A percentile compares a stretch with the other conserved stretches of the same genome.
Evolutionary conservation across 2,888 invertebrate species (phyloP).

Genomic region (Notodonta dromedarius): DNA sequence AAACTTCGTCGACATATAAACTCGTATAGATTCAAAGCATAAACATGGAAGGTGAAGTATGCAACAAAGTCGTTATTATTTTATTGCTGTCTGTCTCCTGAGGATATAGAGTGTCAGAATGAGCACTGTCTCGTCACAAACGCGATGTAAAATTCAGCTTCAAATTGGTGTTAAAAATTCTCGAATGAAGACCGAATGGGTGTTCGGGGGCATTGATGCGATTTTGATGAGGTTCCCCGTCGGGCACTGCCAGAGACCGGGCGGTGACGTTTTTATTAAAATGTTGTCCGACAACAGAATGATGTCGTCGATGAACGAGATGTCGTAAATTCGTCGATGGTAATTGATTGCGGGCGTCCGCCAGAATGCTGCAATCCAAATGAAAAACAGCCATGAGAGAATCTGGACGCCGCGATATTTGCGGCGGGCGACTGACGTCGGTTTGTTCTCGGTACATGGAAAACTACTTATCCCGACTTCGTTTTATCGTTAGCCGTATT

Average conservation of each 20-base stretch:
- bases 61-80: slow-evolving; percentile 58
- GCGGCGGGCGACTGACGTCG: slow-evolving; percentile 57
- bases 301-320: slow-evolving; percentile 57
- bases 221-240: slow-evolving; percentile 68
- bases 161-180: slow-evolving; percentile 73
- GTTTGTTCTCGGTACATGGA: slow-evolving; percentile 63
- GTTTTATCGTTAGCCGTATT: slow-evolving; percentile 76
- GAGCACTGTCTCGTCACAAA: slow-evolving; percentile 50
- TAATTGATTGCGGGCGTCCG: slow-evolving; percentile 59
- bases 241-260: slow-evolving; percentile 40
- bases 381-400: slow-evolving; percentile 48
- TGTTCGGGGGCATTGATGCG: slow-evolving; percentile 66
- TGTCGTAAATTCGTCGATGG: slow-evolving; percentile 57
- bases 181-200: slow-evolving; percentile 59
- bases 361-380: slow-evolving; percentile 46
- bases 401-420: slow-evolving; percentile 45
- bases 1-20: slow-evolving; percentile 30
- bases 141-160: slow-evolving; percentile 68
- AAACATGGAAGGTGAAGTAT: slow-evolving; percentile 44
- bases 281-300: slow-evolving; percentile 55
- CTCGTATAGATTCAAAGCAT: slow-evolving; percentile 37
- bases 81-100: slow-evolving; percentile 57
- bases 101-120: slow-evolving; percentile 57
- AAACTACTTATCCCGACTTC: slow-evolving; percentile 80
- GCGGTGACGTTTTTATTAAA: slow-evolving; percentile 67